phyloP scores from a whole-genome alignment of 1,140 invertebrate genomes.

The Melipona quadrifasciata region DNA sequence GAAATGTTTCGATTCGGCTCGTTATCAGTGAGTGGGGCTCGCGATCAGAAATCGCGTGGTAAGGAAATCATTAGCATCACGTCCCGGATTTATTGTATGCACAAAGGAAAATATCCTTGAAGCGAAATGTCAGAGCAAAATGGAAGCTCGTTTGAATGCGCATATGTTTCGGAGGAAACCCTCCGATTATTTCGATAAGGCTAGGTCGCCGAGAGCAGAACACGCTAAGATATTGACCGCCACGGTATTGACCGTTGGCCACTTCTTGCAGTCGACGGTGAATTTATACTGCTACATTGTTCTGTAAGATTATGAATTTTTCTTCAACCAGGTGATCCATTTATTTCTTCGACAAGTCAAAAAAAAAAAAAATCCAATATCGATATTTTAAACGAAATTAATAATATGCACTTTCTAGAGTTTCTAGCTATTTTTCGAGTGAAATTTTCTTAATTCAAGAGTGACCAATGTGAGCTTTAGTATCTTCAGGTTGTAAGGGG shows the following conservation, averaged over 20 bases:
- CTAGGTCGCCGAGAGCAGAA: constrained; percentile 66
- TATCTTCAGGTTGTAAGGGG: neutral
- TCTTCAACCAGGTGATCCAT: neutral
- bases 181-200: constrained; percentile 65
- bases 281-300: constrained; percentile 33
- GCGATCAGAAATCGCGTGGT: neutral
- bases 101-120: constrained; percentile 72
- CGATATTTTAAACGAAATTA: too few species aligned
- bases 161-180: constrained; percentile 56
- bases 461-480: neutral
- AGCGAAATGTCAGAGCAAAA: constrained; percentile 70
- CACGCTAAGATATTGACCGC: constrained; percentile 80
- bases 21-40: neutral
- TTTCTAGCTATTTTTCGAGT: neutral
- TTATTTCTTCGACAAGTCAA: neutral
- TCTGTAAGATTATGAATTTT: constrained; percentile 19
- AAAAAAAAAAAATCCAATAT: too few species aligned
- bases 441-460: neutral
- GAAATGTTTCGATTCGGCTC: neutral
- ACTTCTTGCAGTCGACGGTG: constrained; percentile 46
- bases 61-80: constrained; percentile 43
- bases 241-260: constrained; percentile 77
- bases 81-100: constrained; percentile 43
- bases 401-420: neutral
- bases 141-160: constrained; percentile 61